Evolutionary conservation across 30 jellyfish, hydroid and myxozoan species (phyloP), one percentile per base, ranked within the genome.

Genomic region (Sanderia malayensis): DNA sequence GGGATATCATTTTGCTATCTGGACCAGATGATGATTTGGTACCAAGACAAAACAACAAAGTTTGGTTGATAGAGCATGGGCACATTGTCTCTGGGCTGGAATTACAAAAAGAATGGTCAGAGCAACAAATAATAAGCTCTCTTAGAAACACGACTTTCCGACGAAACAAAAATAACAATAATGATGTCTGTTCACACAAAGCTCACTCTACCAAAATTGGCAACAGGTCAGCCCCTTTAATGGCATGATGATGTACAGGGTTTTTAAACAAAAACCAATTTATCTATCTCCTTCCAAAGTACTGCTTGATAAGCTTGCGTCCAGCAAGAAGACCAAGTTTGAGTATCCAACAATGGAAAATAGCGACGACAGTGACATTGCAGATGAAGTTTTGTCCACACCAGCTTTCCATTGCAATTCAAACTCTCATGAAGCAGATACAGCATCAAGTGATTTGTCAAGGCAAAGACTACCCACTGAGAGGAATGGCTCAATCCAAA

Each of bases 91-190:
- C 74, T 62, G 74, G 49, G 30, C 33, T 34, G 30, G 30, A 44
- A 3, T 53, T 62, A 21, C 74, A 62, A 62, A 62, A 62, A 44
- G 74, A 62, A 62, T 62, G 74, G 74, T 21, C 74, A 62, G 57
- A 34, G 21, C 55, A 62, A 31, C 49, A 62, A 62, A 44, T 62
- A 21, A 17, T 22, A 31, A 34, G 1, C 33, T 21, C 18, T 28
- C 74, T 62, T 3, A 62, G 74, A 18, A 21, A 2, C 30, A 21
- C 33, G 46, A 53, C 18, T 62, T 62, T 44, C 74, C 11, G 74
- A 29, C 0, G 27, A 62, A 3, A 31, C 49, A 21, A 44, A 31
- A 2, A 9, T 62, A 0, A 34, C 30, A 62, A 17, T 62, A 62
- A 49, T 62, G 59, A 44, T 44, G 33, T 62, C 74, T 3, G 74